phyloP scores from a whole-genome alignment of 2,113 vertebrate genomes.

The Turdus rufiventris region DNA sequence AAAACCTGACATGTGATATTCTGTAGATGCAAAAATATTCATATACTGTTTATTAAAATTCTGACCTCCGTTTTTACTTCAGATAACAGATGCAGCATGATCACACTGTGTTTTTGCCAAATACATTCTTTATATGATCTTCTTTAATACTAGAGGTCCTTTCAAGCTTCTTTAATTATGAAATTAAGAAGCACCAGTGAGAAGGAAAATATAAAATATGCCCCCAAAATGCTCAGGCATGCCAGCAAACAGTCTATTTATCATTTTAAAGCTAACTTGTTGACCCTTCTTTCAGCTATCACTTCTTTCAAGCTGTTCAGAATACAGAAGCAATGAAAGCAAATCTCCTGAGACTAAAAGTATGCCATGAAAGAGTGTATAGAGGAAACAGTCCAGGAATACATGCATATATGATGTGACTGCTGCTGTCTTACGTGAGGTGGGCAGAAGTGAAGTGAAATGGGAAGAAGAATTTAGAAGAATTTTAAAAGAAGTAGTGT shows the following conservation, averaged over 20 bases:
- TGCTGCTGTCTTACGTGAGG: not conserved
- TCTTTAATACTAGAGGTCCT: not conserved
- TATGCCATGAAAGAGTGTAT: not conserved
- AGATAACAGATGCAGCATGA: not conserved
- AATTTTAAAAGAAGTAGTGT: not conserved
- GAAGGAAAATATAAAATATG: not conserved
- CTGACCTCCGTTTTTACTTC: not conserved
- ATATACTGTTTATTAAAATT: not conserved
- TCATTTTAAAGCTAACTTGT: not conserved
- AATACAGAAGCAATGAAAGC: not conserved
- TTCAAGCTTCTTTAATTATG: not conserved
- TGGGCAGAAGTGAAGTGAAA: not conserved
- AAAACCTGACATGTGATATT: not conserved
- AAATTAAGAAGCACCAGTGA: not conserved
- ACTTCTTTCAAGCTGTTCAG: not conserved
- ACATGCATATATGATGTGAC: not conserved
- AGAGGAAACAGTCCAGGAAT: not conserved
- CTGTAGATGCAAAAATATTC: not conserved
- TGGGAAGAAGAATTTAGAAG: not conserved
- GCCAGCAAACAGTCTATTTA: not conserved
- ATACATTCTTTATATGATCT: not conserved
- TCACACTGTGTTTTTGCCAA: not conserved
- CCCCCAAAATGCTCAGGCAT: not conserved
- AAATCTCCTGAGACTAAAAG: not conserved
- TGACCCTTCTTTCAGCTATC: not conserved